phyloP scores from a whole-genome alignment of 2,797 vertebrate genomes.

The Pseudochirops cupreus region DNA sequence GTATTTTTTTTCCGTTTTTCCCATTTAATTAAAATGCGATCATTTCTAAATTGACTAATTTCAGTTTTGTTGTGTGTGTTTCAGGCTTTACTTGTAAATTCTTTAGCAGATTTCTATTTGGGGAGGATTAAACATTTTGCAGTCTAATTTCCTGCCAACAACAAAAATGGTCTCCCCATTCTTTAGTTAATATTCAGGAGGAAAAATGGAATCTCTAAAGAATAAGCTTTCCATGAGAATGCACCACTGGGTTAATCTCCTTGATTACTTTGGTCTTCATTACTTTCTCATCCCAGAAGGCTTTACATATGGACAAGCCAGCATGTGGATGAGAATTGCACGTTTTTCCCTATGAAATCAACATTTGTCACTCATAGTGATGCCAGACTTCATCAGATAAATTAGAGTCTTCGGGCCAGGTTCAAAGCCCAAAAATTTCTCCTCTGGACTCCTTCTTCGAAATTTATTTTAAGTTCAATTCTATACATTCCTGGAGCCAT shows the following conservation, averaged over 20 bases:
- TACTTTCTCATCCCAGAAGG: slow-evolving; percentile 34
- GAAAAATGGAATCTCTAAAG: slow-evolving; percentile 61
- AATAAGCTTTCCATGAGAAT: slow-evolving; percentile 71
- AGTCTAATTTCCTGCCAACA: slow-evolving; percentile 73
- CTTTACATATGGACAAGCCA: slow-evolving; percentile 72
- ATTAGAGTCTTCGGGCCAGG: slow-evolving; percentile 64
- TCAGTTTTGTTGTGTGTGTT: slow-evolving; percentile 57
- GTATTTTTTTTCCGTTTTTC: slow-evolving; percentile 35
- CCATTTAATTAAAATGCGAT: slow-evolving; percentile 73
- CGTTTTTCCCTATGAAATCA: slow-evolving; percentile 3
- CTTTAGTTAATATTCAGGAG: slow-evolving; percentile 74
- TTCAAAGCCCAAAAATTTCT: slow-evolving; percentile 45
- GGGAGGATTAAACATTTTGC: slow-evolving; percentile 53
- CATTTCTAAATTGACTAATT: slow-evolving; percentile 65
- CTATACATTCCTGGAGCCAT: not conserved
- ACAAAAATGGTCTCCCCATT: slow-evolving; percentile 55
- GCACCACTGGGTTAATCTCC: slow-evolving; percentile 70
- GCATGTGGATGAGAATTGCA: slow-evolving; percentile 57
- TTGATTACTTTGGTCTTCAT: slow-evolving; percentile 61
- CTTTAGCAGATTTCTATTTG: slow-evolving; percentile 37
- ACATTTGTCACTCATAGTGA: slow-evolving; percentile 67
- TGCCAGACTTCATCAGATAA: slow-evolving; percentile 73
- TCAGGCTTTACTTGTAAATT: slow-evolving; percentile 50
- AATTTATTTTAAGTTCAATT: not conserved
- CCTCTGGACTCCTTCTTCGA: slow-evolving; percentile 40